A percentile compares a stretch with the other conserved stretches of the same genome.
These are phyloP conservation scores for Trichosurus vulpecula DNA, from an alignment of 2,797 vertebrate genomes.

Conservation along the genomic window DNA sequence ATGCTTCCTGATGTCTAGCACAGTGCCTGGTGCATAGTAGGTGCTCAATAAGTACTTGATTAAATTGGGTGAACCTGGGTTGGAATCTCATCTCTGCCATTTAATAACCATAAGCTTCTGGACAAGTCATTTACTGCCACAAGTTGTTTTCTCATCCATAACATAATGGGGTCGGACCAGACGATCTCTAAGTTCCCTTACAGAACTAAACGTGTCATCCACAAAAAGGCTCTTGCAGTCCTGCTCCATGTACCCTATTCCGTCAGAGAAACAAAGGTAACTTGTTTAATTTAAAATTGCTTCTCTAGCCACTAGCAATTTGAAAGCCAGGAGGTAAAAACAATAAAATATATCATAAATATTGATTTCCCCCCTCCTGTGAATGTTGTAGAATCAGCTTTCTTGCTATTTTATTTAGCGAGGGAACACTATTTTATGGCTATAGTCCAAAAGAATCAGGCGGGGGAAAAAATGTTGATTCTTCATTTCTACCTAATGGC, in stretches of 20 bases:
- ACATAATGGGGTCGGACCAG: not conserved
- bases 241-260: slow-evolving; percentile 1
- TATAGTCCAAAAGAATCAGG: not conserved
- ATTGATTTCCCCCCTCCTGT: not conserved
- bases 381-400: not conserved
- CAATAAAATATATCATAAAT: slow-evolving; percentile 10
- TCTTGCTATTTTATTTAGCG: slow-evolving; percentile 23
- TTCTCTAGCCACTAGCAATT: not conserved
- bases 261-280: slow-evolving; percentile 11
- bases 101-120: not conserved
- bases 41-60: not conserved
- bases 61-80: not conserved
- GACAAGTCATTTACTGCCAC: not conserved
- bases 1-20: not conserved
- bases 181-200: not conserved
- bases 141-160: not conserved
- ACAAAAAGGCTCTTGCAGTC: not conserved
- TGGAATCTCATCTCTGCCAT: not conserved
- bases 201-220: not conserved
- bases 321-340: not conserved
- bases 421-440: not conserved
- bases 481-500: slow-evolving; percentile 14
- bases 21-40: not conserved
- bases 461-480: not conserved
- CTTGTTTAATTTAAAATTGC: slow-evolving; percentile 13